Percentiles rank a stretch among this genome's conserved stretches.
Evolutionary conservation across 2,113 vertebrate genomes (phyloP).

Genomic region (human (Homo sapiens)): DNA sequence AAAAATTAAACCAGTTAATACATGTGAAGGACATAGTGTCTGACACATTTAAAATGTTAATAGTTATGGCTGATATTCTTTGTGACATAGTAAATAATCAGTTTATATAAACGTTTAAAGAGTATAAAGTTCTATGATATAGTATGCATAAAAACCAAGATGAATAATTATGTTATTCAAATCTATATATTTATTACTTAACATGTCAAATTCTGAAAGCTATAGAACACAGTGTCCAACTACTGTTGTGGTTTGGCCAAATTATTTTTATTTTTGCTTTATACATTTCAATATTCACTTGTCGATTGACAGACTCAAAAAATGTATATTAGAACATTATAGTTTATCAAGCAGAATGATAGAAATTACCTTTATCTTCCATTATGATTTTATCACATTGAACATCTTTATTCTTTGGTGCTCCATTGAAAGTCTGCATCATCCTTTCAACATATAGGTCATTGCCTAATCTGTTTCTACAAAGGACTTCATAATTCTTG

Average conservation of each 20-base stretch:
- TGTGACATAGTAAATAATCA: not conserved
- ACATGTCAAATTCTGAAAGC: slow-evolving; percentile 30
- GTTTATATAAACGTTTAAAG: slow-evolving; percentile 26
- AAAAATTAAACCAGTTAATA: not conserved
- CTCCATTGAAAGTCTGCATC: slow-evolving; percentile 90
- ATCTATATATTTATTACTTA: not conserved
- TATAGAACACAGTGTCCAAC: not conserved
- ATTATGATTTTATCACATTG: slow-evolving; percentile 85
- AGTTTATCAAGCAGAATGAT: not conserved
- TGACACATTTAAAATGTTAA: not conserved
- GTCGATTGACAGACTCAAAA: not conserved
- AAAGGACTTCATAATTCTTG: slow-evolving; percentile 83
- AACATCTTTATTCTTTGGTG: slow-evolving; percentile 88
- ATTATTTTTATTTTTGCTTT: slow-evolving; percentile 36
- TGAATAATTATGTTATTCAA: not conserved
- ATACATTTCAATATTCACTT: slow-evolving; percentile 13
- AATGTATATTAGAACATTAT: not conserved
- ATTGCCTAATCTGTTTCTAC: slow-evolving; percentile 83
- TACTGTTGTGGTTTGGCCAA: slow-evolving; percentile 3
- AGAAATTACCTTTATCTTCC: slow-evolving; percentile 88
- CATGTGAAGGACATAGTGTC: not conserved
- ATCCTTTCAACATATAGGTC: slow-evolving; percentile 87
- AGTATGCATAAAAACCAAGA: not conserved
- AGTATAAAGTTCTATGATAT: not conserved
- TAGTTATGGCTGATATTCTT: not conserved